A percentile compares a stretch with the other conserved stretches of the same genome.
phyloP scores from a whole-genome alignment of 1,140 invertebrate genomes.

The Penaeus vannamei region DNA sequence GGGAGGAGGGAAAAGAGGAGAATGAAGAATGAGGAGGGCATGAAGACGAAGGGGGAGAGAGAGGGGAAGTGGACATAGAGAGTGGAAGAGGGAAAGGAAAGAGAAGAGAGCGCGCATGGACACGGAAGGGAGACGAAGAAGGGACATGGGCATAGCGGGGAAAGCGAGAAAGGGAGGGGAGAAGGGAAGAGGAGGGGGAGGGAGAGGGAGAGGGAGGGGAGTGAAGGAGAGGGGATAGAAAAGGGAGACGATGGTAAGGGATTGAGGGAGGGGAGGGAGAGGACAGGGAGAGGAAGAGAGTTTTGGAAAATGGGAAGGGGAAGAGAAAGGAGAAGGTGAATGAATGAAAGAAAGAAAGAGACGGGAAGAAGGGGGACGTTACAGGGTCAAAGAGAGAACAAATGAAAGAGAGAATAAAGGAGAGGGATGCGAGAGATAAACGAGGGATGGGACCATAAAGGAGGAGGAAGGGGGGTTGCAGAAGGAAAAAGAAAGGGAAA shows the following conservation, averaged over 20 bases:
- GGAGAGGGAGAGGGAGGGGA: neutral
- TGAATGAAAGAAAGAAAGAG: neutral
- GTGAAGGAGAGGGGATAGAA: neutral
- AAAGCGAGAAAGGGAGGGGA: neutral
- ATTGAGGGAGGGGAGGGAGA: constrained; percentile 1
- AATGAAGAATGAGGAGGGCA: neutral
- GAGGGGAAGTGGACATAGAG: neutral
- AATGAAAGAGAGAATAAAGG: neutral
- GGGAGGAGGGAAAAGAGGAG: too few relatives aligned
- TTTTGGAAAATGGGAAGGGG: neutral
- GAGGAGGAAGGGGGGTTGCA: neutral
- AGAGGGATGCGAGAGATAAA: neutral
- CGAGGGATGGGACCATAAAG: neutral
- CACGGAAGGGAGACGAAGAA: neutral
- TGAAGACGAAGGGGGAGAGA: neutral
- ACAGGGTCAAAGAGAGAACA: too few relatives aligned
- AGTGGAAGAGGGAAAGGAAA: neutral
- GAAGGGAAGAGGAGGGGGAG: neutral
- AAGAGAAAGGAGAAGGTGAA: neutral
- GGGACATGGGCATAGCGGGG: neutral
- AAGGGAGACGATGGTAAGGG: constrained; percentile 14
- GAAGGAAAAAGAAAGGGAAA: neutral
- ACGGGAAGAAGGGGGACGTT: neutral
- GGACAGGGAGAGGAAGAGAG: neutral
- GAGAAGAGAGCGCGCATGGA: neutral